Conservation (phyloP, 2,113 vertebrate genomes). For the Benitochromis conjunctus region DNA sequence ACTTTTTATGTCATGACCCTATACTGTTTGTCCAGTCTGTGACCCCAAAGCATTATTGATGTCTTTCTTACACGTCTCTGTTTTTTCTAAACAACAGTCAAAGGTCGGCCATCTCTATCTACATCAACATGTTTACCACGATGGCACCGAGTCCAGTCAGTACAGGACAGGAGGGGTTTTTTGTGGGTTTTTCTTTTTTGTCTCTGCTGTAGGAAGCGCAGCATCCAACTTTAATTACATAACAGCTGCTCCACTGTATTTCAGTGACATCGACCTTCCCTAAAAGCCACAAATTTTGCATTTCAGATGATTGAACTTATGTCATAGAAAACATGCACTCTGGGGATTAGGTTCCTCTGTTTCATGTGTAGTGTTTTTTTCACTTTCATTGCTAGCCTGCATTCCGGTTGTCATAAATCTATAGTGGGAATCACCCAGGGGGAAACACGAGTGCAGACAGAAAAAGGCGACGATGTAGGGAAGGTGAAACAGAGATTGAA, state of each 20-base stretch:
- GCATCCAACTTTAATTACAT: not conserved
- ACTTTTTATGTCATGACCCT: not conserved
- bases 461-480: not conserved
- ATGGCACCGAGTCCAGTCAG: not conserved
- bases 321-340: not conserved
- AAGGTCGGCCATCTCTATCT: not conserved
- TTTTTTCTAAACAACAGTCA: not conserved
- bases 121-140: not conserved
- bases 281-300: not conserved
- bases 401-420: not conserved
- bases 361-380: not conserved
- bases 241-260: not conserved
- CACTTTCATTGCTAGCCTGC: not conserved
- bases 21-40: not conserved
- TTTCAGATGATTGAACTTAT: not conserved
- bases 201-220: not conserved
- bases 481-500: not conserved
- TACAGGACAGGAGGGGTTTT: no score
- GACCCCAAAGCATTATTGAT: slow-evolving; percentile 5
- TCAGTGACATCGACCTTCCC: not conserved
- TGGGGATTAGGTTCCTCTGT: not conserved
- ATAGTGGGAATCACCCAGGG: not conserved
- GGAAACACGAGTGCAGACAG: not conserved
- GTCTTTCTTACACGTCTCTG: not conserved
- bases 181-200: accelerated